Conservation (phyloP, 2,113 vertebrate genomes). For the Falco punctatus region DNA sequence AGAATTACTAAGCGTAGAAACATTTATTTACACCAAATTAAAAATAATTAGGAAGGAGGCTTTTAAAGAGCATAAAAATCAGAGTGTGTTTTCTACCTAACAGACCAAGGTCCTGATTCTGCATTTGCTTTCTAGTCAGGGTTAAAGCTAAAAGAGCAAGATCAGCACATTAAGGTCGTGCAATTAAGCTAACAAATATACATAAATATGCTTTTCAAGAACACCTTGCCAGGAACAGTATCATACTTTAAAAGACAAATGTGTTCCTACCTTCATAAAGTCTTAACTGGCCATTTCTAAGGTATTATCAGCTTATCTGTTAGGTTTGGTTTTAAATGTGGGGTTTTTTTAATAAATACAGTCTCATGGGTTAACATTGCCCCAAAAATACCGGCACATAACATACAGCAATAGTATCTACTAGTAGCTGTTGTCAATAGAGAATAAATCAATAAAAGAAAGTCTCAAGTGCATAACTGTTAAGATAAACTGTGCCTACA, state of each 20-base stretch:
- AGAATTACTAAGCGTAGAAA: background rate
- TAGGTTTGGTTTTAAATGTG: background rate
- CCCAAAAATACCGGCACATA: background rate
- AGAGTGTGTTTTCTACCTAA: background rate
- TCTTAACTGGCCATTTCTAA: background rate
- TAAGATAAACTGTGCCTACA: background rate
- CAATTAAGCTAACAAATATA: fast-evolving
- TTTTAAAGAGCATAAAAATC: background rate
- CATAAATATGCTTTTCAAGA: background rate
- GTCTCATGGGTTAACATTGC: background rate
- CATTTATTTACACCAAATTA: background rate
- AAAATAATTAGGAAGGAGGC: background rate
- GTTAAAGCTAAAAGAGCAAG: background rate
- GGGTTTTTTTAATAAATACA: background rate
- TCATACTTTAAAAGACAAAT: background rate
- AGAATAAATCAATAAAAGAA: background rate
- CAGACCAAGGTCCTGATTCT: background rate
- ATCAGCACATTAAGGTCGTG: background rate
- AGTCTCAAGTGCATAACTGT: background rate
- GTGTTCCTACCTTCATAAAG: background rate
- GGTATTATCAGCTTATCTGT: background rate
- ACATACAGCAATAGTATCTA: background rate
- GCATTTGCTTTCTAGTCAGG: background rate
- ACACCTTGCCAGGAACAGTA: background rate
- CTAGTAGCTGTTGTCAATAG: background rate